These are phyloP conservation scores for Scortum barcoo DNA, from an alignment of 2,113 vertebrate genomes.

Conservation along the genomic window DNA sequence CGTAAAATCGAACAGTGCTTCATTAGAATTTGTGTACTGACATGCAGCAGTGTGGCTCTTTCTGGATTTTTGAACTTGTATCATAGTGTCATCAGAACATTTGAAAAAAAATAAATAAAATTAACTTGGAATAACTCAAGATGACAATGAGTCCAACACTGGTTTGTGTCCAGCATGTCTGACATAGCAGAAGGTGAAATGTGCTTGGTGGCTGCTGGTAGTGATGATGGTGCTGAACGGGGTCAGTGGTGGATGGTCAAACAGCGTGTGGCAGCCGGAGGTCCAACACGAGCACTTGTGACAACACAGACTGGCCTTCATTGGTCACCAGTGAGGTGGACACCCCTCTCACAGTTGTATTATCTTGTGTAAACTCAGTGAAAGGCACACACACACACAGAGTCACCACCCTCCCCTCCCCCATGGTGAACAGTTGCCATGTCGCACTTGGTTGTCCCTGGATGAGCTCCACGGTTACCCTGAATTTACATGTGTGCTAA, in stretches of 20 bases:
- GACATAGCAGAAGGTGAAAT: neutral
- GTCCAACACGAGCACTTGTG: constrained; percentile 2
- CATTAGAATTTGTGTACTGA: neutral
- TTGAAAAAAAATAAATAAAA: neutral
- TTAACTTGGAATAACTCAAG: too few species aligned
- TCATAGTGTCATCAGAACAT: neutral
- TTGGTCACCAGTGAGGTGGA: constrained; percentile 54
- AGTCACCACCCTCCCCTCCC: neutral
- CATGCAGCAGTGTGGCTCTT: neutral
- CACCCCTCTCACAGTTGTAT: constrained; percentile 49
- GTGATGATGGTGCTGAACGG: constrained; percentile 8
- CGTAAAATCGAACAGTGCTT: neutral
- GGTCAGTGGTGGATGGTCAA: constrained; percentile 24
- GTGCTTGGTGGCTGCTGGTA: constrained; percentile 33
- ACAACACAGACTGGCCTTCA: constrained; percentile 32
- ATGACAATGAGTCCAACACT: neutral
- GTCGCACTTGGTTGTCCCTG: constrained; percentile 66
- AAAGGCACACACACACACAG: constrained; percentile 31
- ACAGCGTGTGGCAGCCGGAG: constrained; percentile 32
- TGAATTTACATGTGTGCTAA: constrained; percentile 82
- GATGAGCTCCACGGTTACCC: constrained; percentile 61
- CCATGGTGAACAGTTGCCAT: constrained; percentile 58
- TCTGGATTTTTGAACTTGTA: neutral
- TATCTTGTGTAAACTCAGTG: constrained; percentile 41
- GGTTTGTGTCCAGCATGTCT: neutral